Conservation (phyloP, 2,888 invertebrate genomes). For the Sarcophaga subvicina region DNA sequence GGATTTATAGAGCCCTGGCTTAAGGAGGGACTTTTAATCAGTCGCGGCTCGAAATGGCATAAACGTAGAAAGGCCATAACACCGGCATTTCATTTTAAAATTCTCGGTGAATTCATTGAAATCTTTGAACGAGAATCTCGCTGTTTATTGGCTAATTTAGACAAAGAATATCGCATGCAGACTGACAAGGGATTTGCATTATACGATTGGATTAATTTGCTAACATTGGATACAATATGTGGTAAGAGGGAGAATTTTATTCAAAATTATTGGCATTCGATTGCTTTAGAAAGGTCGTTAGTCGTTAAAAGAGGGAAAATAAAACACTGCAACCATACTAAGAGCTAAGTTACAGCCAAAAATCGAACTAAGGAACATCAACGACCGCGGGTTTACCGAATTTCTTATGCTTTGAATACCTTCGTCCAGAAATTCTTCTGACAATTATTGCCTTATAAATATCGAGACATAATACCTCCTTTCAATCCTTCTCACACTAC, state of each 20-base stretch:
- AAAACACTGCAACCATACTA: too few species aligned
- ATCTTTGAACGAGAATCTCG: slow-evolving; percentile 86
- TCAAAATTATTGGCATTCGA: not conserved
- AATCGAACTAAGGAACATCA: too few species aligned
- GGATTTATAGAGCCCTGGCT: slow-evolving; percentile 82
- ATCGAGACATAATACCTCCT: too few species aligned
- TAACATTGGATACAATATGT: slow-evolving; percentile 85
- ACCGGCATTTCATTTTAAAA: slow-evolving; percentile 91
- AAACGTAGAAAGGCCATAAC: slow-evolving; percentile 87
- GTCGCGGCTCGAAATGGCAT: slow-evolving; percentile 81
- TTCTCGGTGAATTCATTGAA: slow-evolving; percentile 88
- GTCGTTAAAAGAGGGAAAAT: too few species aligned
- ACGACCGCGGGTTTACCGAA: too few species aligned
- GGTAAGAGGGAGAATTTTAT: slow-evolving; percentile 80
- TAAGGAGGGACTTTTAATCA: slow-evolving; percentile 84
- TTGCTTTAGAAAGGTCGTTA: too few species aligned
- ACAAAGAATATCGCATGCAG: slow-evolving; percentile 82
- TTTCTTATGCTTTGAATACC: too few species aligned
- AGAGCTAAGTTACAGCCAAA: too few species aligned
- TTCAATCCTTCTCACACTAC: too few species aligned
- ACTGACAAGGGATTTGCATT: slow-evolving; percentile 84
- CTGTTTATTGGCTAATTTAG: slow-evolving; percentile 84
- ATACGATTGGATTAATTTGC: slow-evolving; percentile 85
- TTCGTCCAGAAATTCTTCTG: too few species aligned
- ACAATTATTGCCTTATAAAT: too few species aligned